Conservation (phyloP, 2,888 invertebrate genomes). For the Meghimatium bilineatum region DNA sequence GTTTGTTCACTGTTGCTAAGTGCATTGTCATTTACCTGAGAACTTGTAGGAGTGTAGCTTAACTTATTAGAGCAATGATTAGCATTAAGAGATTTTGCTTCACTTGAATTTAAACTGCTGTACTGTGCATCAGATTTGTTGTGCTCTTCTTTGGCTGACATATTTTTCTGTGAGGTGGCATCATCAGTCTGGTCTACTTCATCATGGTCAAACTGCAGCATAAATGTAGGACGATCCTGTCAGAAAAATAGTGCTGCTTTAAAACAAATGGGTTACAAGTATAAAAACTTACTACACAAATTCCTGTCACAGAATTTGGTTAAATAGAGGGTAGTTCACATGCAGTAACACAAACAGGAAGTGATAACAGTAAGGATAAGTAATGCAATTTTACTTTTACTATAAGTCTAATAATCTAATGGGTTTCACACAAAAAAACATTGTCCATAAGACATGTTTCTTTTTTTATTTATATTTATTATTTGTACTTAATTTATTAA, state of each 20-base stretch:
- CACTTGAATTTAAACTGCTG: not conserved
- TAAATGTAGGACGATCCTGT: constrained; percentile 27
- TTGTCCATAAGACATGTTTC: too few relatives aligned
- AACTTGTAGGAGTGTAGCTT: not conserved
- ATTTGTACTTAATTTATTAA: too few relatives aligned
- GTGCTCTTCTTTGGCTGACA: not conserved
- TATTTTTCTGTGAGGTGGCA: not conserved
- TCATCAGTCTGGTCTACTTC: not conserved
- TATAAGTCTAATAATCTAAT: too few relatives aligned
- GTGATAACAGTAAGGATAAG: too few relatives aligned
- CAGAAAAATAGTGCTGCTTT: not conserved
- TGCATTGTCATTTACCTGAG: not conserved
- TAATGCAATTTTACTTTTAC: too few relatives aligned
- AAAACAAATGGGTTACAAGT: too few relatives aligned
- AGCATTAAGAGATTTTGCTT: not conserved
- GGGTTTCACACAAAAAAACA: too few relatives aligned
- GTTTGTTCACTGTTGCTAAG: not conserved
- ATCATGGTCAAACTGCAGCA: constrained; percentile 30
- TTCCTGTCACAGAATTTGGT: too few relatives aligned
- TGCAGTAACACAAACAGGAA: too few relatives aligned
- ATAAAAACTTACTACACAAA: too few relatives aligned
- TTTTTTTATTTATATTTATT: too few relatives aligned
- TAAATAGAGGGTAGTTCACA: too few relatives aligned
- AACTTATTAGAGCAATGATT: not conserved
- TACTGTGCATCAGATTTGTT: not conserved